Conservation (phyloP, 2,888 invertebrate genomes). For the Smittia sp. region DNA sequence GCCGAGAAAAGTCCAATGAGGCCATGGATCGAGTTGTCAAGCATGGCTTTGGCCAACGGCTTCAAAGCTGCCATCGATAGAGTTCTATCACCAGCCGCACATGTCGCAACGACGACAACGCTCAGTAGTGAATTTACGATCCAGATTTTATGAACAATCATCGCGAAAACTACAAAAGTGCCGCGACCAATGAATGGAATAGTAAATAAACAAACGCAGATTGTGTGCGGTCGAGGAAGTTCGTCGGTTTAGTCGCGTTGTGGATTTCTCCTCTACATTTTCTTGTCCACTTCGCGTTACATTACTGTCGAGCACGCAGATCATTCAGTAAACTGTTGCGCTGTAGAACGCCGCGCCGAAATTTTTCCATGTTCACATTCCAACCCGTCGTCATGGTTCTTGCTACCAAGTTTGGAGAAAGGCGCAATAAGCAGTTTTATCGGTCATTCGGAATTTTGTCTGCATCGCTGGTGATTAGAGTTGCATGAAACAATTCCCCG, state of each 20-base stretch:
- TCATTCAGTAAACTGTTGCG: background rate
- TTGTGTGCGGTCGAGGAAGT: background rate
- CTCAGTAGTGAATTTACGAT: slow-evolving; percentile 11
- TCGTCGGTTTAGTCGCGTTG: too few relatives aligned
- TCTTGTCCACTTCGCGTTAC: background rate
- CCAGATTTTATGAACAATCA: slow-evolving; percentile 32
- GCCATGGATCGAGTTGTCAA: slow-evolving; percentile 24
- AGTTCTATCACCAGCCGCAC: slow-evolving; percentile 26
- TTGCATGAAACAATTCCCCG: too few relatives aligned
- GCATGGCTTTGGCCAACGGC: background rate
- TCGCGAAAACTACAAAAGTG: background rate
- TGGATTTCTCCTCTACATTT: too few relatives aligned
- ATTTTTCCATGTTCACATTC: too few relatives aligned
- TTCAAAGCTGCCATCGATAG: background rate
- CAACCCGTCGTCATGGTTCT: too few relatives aligned
- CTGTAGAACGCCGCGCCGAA: background rate
- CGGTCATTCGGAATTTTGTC: too few relatives aligned
- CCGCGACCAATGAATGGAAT: background rate
- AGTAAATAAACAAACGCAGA: background rate
- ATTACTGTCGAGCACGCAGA: background rate
- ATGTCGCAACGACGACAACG: background rate
- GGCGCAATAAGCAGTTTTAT: too few relatives aligned
- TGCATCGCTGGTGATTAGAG: too few relatives aligned
- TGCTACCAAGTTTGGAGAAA: too few relatives aligned
- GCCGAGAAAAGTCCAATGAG: slow-evolving; percentile 10